Percentiles rank a stretch among this genome's conserved stretches.
Evolutionary conservation across 2,888 invertebrate species (phyloP).

Genomic region (Apamea sordens): DNA sequence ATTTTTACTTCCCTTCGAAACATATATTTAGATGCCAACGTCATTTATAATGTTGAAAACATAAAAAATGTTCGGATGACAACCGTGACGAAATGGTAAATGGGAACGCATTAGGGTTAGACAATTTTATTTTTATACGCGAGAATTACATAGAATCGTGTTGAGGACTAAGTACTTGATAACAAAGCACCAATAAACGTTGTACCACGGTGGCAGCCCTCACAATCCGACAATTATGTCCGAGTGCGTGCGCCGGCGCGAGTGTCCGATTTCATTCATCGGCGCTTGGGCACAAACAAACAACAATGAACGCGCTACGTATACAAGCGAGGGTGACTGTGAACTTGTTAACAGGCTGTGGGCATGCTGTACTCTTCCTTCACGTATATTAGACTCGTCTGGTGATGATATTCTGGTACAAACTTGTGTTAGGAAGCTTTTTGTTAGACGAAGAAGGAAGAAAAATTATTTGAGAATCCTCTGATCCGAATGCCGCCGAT

Average conservation of each 20-base stretch:
- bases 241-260: conserved; percentile 60
- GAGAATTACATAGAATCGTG: conserved; percentile 31
- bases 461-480: neutral
- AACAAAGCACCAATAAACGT: conserved; percentile 68
- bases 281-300: conserved; percentile 65
- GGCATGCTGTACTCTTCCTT: conserved; percentile 37
- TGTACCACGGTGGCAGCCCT: conserved; percentile 56
- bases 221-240: conserved; percentile 61
- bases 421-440: neutral
- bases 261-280: conserved; percentile 80
- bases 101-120: conserved; percentile 53
- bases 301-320: conserved; percentile 64
- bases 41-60: conserved; percentile 51
- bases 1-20: conserved; percentile 52
- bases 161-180: conserved; percentile 44
- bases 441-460: neutral
- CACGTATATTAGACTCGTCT: conserved; percentile 26
- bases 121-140: conserved; percentile 32
- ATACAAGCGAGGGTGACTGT: conserved; percentile 66
- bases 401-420: conserved; percentile 6
- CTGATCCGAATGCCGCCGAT: neutral
- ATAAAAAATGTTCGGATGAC: conserved; percentile 61
- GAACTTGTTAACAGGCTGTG: conserved; percentile 64
- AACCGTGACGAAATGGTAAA: conserved; percentile 58
- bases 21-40: conserved; percentile 57